Base-by-base conservation (phyloP, 2,797 vertebrate species). In the Halcyon badia region DNA sequence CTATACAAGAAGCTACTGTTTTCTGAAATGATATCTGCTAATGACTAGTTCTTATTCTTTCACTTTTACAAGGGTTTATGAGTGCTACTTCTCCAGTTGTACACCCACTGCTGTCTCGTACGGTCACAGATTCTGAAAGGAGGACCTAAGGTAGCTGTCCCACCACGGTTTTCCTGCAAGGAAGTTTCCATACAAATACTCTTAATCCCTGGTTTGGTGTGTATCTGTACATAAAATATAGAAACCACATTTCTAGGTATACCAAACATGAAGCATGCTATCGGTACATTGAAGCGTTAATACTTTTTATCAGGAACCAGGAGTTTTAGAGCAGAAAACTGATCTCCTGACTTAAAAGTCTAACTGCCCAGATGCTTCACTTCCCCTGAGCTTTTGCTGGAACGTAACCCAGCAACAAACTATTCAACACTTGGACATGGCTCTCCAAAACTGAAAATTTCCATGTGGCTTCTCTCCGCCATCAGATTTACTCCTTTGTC, bases 231-330 rank as follows among this genome's bases (percentile, higher is more conserved):
- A 28, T 52, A 48, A 48, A 48, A 52, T 52, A 51, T 15, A 26
- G 28, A 26, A 52, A 30, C 30, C 18, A 19, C 18, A 31, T 54
- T 31, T 54, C 28, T 54, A 54, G 30, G 52, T 54, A 28, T 28
- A 17, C 15, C 26, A 52, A 28, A 52, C 26, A 28, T 28, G 26
- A 52, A 17, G 26, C 26, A 28, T 9, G 31, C 12, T 3, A 37
- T 7, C 7, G 3, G 24, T 1, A 25, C 3, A 46, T 0, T 39
- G 18, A 72, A 57, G 14, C 0, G 81, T 7, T 4, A 65, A n/a
- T 41, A 10, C 13, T 58, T 42, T 65, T 24, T 6, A 14, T 14
- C n/a, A 39, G 1, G 3, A 81, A 28, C 48, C 13, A 68, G 28
- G 46, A 49, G 31, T 37, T 85, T 70, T 6, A 37, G 37, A 73